These are phyloP conservation scores for Drosophila eugracilis DNA, from an alignment of 1,140 invertebrate species.

Conservation along the genomic window DNA sequence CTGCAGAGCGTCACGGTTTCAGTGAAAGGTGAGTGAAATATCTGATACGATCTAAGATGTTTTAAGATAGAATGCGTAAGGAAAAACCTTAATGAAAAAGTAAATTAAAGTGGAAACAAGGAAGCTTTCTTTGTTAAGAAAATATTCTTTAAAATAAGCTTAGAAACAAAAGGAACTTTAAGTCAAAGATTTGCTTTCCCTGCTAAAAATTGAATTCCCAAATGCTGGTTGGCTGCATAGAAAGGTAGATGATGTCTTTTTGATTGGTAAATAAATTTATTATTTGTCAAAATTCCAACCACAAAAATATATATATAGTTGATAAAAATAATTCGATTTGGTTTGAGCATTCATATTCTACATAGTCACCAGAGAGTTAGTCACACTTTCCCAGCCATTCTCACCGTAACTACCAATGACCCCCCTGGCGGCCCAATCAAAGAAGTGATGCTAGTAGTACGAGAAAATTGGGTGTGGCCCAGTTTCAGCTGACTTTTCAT, in stretches of 20 bases:
- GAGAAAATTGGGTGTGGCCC: conserved; percentile 41
- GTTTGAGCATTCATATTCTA: not conserved
- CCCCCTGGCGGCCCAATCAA: conserved; percentile 14
- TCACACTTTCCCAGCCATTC: conserved; percentile 1
- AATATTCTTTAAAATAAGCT: too few relatives aligned
- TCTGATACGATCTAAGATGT: too few relatives aligned
- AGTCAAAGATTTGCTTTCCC: too few relatives aligned
- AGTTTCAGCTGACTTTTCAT: conserved; percentile 24
- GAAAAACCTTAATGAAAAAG: too few relatives aligned
- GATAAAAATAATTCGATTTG: not conserved
- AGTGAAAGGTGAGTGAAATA: conserved; percentile 85
- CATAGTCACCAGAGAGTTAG: conserved; percentile 3
- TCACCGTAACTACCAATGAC: not conserved
- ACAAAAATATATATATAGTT: too few relatives aligned
- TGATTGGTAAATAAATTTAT: not conserved
- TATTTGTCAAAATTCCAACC: not conserved
- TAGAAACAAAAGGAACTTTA: too few relatives aligned
- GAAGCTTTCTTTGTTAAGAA: too few relatives aligned
- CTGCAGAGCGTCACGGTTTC: conserved; percentile 85
- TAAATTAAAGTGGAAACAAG: too few relatives aligned
- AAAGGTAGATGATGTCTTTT: too few relatives aligned
- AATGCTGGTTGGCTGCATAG: too few relatives aligned
- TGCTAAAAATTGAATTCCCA: too few relatives aligned
- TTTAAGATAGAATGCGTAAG: not conserved
- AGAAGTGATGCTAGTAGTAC: conserved; percentile 21